phyloP scores from a whole-genome alignment of 2,113 vertebrate genomes.

The Pterocles burchelli region DNA sequence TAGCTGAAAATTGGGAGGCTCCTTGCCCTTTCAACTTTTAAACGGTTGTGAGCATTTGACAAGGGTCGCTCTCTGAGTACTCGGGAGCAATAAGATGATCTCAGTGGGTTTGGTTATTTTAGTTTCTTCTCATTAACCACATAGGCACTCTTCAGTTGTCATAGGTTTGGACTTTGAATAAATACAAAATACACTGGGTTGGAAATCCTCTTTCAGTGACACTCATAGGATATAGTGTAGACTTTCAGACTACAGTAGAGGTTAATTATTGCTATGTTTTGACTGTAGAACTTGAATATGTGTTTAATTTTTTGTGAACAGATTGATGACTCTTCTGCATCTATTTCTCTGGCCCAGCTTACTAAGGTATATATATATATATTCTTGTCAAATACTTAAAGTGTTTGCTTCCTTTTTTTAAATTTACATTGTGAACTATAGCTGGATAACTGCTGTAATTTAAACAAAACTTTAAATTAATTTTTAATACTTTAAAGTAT shows the following conservation, averaged over 20 bases:
- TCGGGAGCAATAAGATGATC: not conserved
- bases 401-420: constrained; percentile 72
- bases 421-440: constrained; percentile 48
- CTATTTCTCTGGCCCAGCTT: constrained; percentile 91
- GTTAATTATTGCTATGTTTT: constrained; percentile 77
- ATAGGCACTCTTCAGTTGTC: not conserved
- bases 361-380: constrained; percentile 88
- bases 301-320: constrained; percentile 94
- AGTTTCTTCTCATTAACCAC: not conserved
- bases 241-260: constrained; percentile 67
- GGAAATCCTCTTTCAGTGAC: not conserved
- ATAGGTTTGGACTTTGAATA: not conserved
- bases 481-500: constrained; percentile 30
- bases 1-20: not conserved
- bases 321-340: constrained; percentile 91
- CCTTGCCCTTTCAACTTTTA: not conserved
- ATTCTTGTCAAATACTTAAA: constrained; percentile 73
- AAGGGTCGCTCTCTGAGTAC: not conserved
- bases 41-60: not conserved
- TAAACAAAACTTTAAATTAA: constrained; percentile 1
- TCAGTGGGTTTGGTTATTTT: not conserved
- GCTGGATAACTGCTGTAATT: constrained; percentile 58
- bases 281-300: constrained; percentile 86
- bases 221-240: constrained; percentile 27
- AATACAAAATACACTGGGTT: not conserved